phyloP scores from a whole-genome alignment of 2,888 invertebrate species.

The Yponomeuta plumbellus region DNA sequence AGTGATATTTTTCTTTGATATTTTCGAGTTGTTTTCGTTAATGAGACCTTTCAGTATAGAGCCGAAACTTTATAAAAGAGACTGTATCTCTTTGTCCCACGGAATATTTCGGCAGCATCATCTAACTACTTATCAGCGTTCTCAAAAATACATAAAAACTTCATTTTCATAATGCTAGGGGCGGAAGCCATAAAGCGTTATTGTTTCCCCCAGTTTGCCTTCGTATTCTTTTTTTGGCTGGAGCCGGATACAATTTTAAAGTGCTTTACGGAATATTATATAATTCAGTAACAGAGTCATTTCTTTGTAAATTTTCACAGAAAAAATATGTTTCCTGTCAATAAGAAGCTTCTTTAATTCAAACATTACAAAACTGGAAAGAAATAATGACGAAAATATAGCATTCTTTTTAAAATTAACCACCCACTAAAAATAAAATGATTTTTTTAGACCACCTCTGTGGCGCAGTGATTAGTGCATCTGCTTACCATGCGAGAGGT shows the following conservation, averaged over 20 bases:
- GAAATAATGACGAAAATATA: no score
- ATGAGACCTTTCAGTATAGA: no score
- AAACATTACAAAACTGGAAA: background rate
- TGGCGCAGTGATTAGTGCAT: no score
- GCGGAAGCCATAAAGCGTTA: conserved; percentile 65
- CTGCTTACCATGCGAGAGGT: no score
- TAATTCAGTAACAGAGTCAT: conserved; percentile 30
- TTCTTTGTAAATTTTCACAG: conserved; percentile 29
- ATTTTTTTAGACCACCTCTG: no score
- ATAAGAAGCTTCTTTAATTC: background rate
- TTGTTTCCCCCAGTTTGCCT: conserved; percentile 53
- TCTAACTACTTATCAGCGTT: background rate
- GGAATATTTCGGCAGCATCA: background rate
- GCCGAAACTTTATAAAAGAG: no score
- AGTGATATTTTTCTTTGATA: no score
- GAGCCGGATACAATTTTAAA: conserved; percentile 22
- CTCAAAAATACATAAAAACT: conserved; percentile 47
- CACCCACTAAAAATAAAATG: no score
- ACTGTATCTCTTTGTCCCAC: background rate
- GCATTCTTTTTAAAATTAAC: no score
- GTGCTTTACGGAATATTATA: conserved; percentile 26
- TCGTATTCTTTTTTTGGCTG: conserved; percentile 19
- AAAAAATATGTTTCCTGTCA: conserved; percentile 34
- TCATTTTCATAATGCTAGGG: conserved; percentile 67
- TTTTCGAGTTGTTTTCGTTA: no score